phyloP scores from a whole-genome alignment of 2,888 invertebrate genomes.

The Colletes collaris region DNA sequence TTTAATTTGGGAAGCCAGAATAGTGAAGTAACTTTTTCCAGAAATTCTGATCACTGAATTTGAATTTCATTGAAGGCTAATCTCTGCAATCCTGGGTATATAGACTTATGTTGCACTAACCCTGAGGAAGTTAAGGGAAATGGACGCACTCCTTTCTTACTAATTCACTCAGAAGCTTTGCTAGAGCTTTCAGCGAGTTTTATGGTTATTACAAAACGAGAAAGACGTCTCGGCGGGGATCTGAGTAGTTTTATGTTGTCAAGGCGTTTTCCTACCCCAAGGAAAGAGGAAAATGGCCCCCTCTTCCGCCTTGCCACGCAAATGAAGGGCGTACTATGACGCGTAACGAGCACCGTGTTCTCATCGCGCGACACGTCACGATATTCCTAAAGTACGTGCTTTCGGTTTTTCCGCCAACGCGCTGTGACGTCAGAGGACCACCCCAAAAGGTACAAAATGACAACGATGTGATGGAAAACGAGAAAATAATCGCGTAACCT shows the following conservation, averaged over 20 bases:
- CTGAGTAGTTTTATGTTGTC: slow-evolving; percentile 1
- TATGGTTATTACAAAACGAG: slow-evolving; percentile 15
- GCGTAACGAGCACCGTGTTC: slow-evolving; percentile 57
- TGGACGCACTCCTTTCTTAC: background rate
- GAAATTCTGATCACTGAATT: too few species aligned
- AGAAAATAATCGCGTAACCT: too few species aligned
- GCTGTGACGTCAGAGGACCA: slow-evolving; percentile 27
- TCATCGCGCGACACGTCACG: slow-evolving; percentile 49
- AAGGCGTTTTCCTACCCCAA: slow-evolving; percentile 32
- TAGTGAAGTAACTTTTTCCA: too few species aligned
- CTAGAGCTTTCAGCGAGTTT: slow-evolving; percentile 1
- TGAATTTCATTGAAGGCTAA: too few species aligned
- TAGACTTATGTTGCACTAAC: too few species aligned
- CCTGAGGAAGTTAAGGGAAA: background rate
- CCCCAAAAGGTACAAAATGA: slow-evolving; percentile 26
- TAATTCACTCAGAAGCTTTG: background rate
- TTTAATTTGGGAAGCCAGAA: too few species aligned
- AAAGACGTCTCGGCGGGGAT: slow-evolving; percentile 5
- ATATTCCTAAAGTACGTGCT: slow-evolving; percentile 32
- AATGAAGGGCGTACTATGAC: slow-evolving; percentile 45
- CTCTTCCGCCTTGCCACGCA: slow-evolving; percentile 40
- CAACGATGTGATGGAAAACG: background rate
- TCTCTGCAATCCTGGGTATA: too few species aligned
- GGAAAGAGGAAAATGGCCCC: slow-evolving; percentile 18
- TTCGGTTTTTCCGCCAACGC: slow-evolving; percentile 20